Evolutionary conservation across 2,888 invertebrate genomes (phyloP).

Genomic region (Globia sparganii): DNA sequence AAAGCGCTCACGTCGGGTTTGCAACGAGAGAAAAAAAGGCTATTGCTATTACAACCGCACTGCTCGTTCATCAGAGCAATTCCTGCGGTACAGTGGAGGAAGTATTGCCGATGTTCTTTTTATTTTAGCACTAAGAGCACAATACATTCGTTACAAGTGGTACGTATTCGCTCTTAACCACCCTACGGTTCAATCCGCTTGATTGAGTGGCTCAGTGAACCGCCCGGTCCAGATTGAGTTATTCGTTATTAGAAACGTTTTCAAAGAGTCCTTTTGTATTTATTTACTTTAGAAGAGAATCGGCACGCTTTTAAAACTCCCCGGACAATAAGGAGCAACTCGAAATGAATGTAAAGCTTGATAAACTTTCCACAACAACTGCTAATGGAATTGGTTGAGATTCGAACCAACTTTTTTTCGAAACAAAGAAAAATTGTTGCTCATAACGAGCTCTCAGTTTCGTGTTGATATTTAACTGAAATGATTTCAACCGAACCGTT

Average conservation of each 20-base stretch:
- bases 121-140: constrained; percentile 84
- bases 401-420: constrained; percentile 69
- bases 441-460: constrained; percentile 59
- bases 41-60: constrained; percentile 84
- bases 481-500: constrained; percentile 49
- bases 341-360: constrained; percentile 75
- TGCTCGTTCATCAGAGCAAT: constrained; percentile 86
- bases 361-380: constrained; percentile 76
- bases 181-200: constrained; percentile 78
- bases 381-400: constrained; percentile 78
- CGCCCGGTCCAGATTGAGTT: constrained; percentile 71
- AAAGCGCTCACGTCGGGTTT: constrained; percentile 74
- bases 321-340: constrained; percentile 71
- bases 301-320: constrained; percentile 69
- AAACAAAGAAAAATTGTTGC: constrained; percentile 72
- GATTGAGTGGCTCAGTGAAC: constrained; percentile 80
- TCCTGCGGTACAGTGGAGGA: constrained; percentile 80
- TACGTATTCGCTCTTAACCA: constrained; percentile 75
- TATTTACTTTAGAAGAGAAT: constrained; percentile 65
- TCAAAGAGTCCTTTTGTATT: constrained; percentile 69
- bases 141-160: constrained; percentile 86
- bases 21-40: constrained; percentile 77
- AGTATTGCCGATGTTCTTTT: constrained; percentile 81
- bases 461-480: constrained; percentile 59
- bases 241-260: constrained; percentile 72